These are phyloP conservation scores for Macropus fuliginosus DNA, from an alignment of 2,797 vertebrate genomes.

Conservation along the genomic window DNA sequence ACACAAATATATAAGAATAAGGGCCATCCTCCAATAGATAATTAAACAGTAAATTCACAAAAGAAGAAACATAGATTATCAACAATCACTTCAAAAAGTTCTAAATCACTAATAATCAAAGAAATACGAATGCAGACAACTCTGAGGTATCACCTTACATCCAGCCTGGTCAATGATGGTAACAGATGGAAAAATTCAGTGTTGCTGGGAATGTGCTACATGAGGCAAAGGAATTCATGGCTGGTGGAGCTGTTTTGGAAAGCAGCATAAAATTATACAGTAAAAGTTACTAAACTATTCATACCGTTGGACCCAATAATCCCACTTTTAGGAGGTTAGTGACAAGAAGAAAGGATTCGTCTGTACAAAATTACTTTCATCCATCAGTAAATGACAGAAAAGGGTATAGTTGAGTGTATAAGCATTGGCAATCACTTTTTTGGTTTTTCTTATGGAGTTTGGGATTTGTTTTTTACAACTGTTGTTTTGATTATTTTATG, in stretches of 20 bases:
- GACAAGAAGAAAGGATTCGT: neutral
- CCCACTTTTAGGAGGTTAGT: neutral
- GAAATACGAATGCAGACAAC: neutral
- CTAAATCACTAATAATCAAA: neutral
- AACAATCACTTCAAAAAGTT: neutral
- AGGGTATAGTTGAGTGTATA: neutral
- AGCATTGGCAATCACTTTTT: neutral
- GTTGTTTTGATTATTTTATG: neutral
- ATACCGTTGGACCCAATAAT: neutral
- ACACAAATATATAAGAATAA: neutral
- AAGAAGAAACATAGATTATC: neutral
- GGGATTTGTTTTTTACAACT: neutral
- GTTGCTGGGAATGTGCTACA: neutral
- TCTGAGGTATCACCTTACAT: neutral
- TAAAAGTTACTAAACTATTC: neutral
- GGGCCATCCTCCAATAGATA: neutral
- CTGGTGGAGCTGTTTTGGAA: neutral
- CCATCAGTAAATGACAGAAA: neutral
- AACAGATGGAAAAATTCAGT: neutral
- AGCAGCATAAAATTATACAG: neutral
- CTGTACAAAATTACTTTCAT: neutral
- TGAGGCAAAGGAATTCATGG: neutral
- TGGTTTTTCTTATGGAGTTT: neutral
- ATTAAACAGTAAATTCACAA: neutral
- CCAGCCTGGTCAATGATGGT: neutral